These are phyloP conservation scores for Drosophila mercatorum DNA, from an alignment of 2,888 invertebrate genomes.

Conservation along the genomic window DNA sequence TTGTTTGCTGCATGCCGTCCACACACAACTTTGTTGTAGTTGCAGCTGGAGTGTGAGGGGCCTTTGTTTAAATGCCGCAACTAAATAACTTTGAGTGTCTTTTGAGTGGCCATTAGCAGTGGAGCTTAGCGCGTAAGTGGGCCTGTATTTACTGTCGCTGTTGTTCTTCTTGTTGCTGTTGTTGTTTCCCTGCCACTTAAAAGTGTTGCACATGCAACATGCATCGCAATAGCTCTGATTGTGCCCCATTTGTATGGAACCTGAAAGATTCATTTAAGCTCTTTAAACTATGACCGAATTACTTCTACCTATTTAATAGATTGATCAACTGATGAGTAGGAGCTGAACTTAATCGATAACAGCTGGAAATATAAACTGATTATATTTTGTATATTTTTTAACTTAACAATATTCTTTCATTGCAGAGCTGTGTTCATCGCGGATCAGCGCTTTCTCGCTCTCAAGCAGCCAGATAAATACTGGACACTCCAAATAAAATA, in stretches of 20 bases:
- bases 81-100: slow-evolving; percentile 79
- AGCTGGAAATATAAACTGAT: too few species aligned
- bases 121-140: slow-evolving; percentile 66
- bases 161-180: slow-evolving; percentile 26
- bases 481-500: slow-evolving; percentile 97
- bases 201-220: slow-evolving; percentile 25
- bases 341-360: too few species aligned
- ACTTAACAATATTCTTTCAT: slow-evolving; percentile 18
- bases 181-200: slow-evolving; percentile 11
- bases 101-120: slow-evolving; percentile 77
- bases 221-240: slow-evolving; percentile 2
- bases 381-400: background rate
- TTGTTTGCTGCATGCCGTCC: slow-evolving; percentile 37
- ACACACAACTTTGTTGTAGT: slow-evolving; percentile 53
- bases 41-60: background rate
- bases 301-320: too few species aligned
- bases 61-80: slow-evolving; percentile 73
- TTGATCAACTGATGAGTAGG: background rate
- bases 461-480: slow-evolving; percentile 85
- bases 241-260: too few species aligned
- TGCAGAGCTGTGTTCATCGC: slow-evolving; percentile 92
- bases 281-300: too few species aligned
- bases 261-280: background rate
- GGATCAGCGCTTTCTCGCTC: slow-evolving; percentile 95
- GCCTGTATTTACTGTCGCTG: slow-evolving; percentile 47